Evolutionary conservation across 2,888 invertebrate genomes (phyloP), one percentile per base, ranked within the genome.

Genomic region (Ypsolopha scabrella): DNA sequence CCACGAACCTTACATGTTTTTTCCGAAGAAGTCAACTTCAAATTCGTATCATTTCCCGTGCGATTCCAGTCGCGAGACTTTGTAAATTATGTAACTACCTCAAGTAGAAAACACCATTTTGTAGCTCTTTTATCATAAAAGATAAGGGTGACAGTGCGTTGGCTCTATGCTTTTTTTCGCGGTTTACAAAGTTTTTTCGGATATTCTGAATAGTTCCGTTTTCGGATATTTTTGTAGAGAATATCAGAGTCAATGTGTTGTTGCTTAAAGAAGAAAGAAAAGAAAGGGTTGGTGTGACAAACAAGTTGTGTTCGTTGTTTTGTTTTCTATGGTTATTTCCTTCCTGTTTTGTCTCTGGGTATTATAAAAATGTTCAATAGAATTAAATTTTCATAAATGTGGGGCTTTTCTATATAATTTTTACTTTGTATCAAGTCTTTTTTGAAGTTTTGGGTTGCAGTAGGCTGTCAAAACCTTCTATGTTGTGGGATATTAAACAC

Each of bases 21-120:
- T 46, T n/a, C 11, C n/a, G 33, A 46, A 48, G 13, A 35, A 48
- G 49, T 49, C 49, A 41, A 41, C 49, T 41, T 49, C 41, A 39
- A 49, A 39, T 33, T 41, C n/a, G 6, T 24, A 24, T 49, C 39
- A 24, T 33, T 48, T 48, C 47, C 7, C 49, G 39, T 49, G 49
- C 33, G 41, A 49, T 49, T 49, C 24, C 39, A 49, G 49, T 33
- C 33, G 46, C 11, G 33, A n/a, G 11, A 13, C 14, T 13, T 9
- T 24, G 14, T 44, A 14, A 44, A 14, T 44, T 44, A 44, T 44
- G 44, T 14, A 13, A 9, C 44, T 11, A 13, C 44, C 44, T 11
- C 13, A 44, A n/a, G 4, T 44, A 6, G 44, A 9, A 24, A 24
- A 24, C 24, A 3, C 4, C 24, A 24, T 24, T 24, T 24, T 3